These are phyloP conservation scores for Sylvietta virens DNA, from an alignment of 2,113 vertebrate genomes.

Conservation along the genomic window DNA sequence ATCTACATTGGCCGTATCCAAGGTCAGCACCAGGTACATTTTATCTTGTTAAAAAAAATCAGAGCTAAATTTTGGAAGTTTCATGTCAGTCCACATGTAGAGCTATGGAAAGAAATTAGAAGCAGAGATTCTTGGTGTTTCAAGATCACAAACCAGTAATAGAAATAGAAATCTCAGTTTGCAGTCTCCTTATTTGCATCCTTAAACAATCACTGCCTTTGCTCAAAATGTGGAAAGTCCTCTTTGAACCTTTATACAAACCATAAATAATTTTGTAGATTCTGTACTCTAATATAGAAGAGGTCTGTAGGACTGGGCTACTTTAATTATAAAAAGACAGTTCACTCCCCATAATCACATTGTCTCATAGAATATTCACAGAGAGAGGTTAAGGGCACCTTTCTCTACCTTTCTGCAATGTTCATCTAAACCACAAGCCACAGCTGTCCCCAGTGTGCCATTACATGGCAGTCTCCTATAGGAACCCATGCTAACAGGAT, in stretches of 20 bases:
- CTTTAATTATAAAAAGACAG: not conserved
- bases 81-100: not conserved
- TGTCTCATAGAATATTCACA: not conserved
- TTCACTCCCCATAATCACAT: not conserved
- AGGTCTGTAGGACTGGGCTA: not conserved
- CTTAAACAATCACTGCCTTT: not conserved
- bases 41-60: not conserved
- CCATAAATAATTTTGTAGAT: not conserved
- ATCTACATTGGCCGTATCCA: fast-evolving
- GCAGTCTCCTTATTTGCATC: not conserved
- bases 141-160: not conserved
- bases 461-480: not conserved
- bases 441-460: not conserved
- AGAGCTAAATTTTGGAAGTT: not conserved
- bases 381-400: not conserved
- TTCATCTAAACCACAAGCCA: not conserved
- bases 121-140: not conserved
- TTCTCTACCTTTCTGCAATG: not conserved
- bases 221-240: not conserved
- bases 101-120: not conserved
- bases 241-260: not conserved
- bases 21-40: not conserved
- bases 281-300: not conserved
- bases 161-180: not conserved
- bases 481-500: not conserved